Percentiles rank a stretch among this genome's conserved stretches.
These are phyloP conservation scores for Hydrozoanthus gracilis DNA, from an alignment of 92 coral and sea anemone species.

Conservation along the genomic window DNA sequence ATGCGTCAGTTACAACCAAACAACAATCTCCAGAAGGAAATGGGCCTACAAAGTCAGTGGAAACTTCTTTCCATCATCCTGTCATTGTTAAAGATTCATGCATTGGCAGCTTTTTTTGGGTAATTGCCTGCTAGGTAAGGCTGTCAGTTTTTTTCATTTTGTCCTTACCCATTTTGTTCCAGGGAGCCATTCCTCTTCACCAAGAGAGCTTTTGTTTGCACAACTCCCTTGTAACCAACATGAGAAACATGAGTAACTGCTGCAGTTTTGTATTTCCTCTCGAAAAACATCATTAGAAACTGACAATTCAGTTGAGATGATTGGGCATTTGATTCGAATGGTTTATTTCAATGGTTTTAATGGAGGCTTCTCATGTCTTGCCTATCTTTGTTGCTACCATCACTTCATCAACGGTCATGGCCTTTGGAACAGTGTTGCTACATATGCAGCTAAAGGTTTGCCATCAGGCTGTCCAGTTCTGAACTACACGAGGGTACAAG, in stretches of 20 bases:
- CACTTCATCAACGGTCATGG: slow-evolving; percentile 69
- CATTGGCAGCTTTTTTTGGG: slow-evolving; percentile 49
- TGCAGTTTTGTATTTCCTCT: slow-evolving; percentile 49
- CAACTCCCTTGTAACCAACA: slow-evolving; percentile 66
- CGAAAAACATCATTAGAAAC: slow-evolving; percentile 31
- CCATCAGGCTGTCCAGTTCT: background rate
- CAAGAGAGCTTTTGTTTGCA: slow-evolving; percentile 72
- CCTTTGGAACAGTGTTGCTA: slow-evolving; percentile 52
- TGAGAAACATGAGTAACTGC: slow-evolving; percentile 62
- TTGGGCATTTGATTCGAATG: slow-evolving; percentile 24
- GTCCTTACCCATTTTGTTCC: slow-evolving; percentile 57
- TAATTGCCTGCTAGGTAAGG: slow-evolving; percentile 63
- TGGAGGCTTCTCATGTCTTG: background rate
- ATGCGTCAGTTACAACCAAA: slow-evolving; percentile 64
- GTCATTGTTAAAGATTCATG: slow-evolving; percentile 61
- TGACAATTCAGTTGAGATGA: slow-evolving; percentile 35
- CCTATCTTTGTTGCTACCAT: slow-evolving; percentile 55
- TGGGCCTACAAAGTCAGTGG: slow-evolving; percentile 72
- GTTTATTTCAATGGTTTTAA: slow-evolving; percentile 40
- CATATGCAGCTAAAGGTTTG: background rate
- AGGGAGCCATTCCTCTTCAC: slow-evolving; percentile 65
- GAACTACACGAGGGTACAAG: background rate
- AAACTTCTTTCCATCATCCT: slow-evolving; percentile 68
- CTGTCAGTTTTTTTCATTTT: slow-evolving; percentile 51
- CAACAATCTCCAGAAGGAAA: slow-evolving; percentile 72